Evolutionary conservation across 2,888 invertebrate genomes (phyloP).

Genomic region (Kryphioiulus occultus): DNA sequence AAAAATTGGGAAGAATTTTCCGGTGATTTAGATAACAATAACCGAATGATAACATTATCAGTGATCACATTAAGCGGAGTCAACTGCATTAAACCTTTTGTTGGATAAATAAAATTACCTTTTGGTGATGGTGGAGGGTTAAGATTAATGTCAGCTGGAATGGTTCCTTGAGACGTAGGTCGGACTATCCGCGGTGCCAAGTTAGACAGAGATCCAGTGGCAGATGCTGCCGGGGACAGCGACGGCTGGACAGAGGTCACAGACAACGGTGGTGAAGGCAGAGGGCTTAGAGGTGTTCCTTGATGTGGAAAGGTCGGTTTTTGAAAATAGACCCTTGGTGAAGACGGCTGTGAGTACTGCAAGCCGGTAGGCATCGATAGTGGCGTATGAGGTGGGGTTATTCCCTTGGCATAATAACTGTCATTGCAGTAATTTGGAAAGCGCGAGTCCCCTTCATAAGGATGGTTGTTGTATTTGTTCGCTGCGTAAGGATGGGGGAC

Average conservation of each 20-base stretch:
- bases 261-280: background rate
- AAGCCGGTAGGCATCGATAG: background rate
- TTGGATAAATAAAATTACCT: slow-evolving; percentile 19
- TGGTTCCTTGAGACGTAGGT: slow-evolving; percentile 43
- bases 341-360: slow-evolving; percentile 37
- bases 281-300: background rate
- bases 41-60: too few relatives aligned
- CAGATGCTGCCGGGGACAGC: background rate
- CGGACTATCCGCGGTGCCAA: background rate
- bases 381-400: background rate
- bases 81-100: too few relatives aligned
- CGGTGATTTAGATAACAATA: too few relatives aligned
- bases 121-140: slow-evolving; percentile 40
- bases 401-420: slow-evolving; percentile 9
- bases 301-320: background rate
- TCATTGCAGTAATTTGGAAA: slow-evolving; percentile 43
- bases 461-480: slow-evolving; percentile 39
- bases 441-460: background rate
- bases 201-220: background rate
- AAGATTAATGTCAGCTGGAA: slow-evolving; percentile 39
- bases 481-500: background rate
- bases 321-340: slow-evolving; percentile 44
- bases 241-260: slow-evolving; percentile 13
- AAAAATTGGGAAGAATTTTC: too few relatives aligned
- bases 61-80: too few relatives aligned